phyloP scores from a whole-genome alignment of 2,888 invertebrate species.

The Bursaphelenchus okinawaensis region DNA sequence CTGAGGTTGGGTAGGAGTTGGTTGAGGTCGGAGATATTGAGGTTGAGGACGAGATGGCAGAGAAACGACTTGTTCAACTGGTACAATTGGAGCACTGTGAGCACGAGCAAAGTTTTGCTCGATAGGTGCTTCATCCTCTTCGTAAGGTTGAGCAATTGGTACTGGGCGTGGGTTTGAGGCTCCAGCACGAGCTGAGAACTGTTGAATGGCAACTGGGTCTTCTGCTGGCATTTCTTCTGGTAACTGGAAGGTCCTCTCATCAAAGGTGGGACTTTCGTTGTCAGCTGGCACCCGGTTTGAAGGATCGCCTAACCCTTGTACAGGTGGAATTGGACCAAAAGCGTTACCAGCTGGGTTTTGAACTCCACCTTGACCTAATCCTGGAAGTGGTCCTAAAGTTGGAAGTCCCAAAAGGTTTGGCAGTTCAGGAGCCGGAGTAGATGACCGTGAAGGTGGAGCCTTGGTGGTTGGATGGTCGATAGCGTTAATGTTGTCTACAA shows the following conservation, averaged over 20 bases:
- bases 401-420: neutral
- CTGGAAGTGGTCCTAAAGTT: constrained; percentile 3
- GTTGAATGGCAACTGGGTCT: neutral
- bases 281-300: neutral
- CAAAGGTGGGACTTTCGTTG: constrained; percentile 6
- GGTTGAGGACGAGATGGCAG: neutral
- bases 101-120: neutral
- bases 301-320: neutral
- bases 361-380: neutral
- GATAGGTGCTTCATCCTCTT: neutral
- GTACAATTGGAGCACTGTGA: neutral
- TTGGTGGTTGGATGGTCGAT: constrained; percentile 2
- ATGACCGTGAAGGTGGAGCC: neutral
- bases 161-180: neutral
- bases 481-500: constrained; percentile 19
- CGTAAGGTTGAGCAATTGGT: constrained; percentile 12
- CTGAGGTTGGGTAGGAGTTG: neutral
- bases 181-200: neutral
- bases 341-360: neutral
- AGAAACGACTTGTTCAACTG: neutral
- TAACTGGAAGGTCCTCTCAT: constrained; percentile 18
- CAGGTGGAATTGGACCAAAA: neutral
- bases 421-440: neutral
- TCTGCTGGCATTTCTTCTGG: constrained; percentile 18
- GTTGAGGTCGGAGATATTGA: constrained; percentile 1